phyloP scores from a whole-genome alignment of 2,888 invertebrate species.

The Camponotus fellah region DNA sequence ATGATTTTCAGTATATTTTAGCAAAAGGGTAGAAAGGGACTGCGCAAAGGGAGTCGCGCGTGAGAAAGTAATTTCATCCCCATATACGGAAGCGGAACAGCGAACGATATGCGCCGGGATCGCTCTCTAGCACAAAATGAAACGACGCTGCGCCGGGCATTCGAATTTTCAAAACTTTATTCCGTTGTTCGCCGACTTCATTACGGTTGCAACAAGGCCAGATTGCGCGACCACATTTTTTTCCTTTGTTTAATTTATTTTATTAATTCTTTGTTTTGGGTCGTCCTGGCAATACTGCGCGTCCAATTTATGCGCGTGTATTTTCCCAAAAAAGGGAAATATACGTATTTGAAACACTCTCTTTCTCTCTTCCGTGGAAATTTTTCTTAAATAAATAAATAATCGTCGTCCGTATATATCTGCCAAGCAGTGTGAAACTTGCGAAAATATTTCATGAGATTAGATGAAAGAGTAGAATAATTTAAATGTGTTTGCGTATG shows the following conservation, averaged over 20 bases:
- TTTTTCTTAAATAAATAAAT: constrained; percentile 13
- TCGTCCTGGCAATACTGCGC: not conserved
- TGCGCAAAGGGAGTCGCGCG: constrained; percentile 15
- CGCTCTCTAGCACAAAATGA: constrained; percentile 47
- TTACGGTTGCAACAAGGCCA: constrained; percentile 15
- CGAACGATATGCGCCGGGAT: not conserved
- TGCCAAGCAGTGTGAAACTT: not conserved
- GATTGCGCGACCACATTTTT: constrained; percentile 17
- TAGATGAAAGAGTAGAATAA: not conserved
- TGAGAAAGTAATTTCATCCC: constrained; percentile 54
- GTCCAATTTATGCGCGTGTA: not conserved
- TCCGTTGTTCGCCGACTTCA: constrained; percentile 21
- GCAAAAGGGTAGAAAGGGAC: constrained; percentile 16
- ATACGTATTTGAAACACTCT: not conserved
- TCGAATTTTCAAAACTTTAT: constrained; percentile 61
- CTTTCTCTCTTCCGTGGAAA: not conserved
- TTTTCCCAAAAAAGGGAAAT: not conserved
- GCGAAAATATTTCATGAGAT: constrained; percentile 9
- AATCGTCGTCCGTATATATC: not conserved
- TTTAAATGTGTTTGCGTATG: not conserved
- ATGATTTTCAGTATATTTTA: constrained; percentile 48
- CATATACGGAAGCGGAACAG: constrained; percentile 23
- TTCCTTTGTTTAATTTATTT: constrained; percentile 22
- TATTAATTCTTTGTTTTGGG: not conserved
- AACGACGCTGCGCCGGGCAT: constrained; percentile 37